Conservation (phyloP, 1,140 invertebrate species). For the Aplysia californica region DNA sequence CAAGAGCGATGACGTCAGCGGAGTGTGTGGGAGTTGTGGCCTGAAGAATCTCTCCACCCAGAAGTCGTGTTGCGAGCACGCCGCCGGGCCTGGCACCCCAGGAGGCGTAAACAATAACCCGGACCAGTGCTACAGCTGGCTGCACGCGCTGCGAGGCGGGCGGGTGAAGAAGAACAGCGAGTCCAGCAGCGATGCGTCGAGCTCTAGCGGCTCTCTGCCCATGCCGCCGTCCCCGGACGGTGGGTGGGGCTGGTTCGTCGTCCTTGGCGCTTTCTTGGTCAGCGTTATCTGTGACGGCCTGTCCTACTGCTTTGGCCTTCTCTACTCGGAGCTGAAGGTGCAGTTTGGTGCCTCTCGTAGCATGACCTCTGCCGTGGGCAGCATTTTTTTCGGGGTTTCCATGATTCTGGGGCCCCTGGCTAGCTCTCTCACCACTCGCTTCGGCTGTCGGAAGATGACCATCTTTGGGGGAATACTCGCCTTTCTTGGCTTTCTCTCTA, state of each 20-base stretch:
- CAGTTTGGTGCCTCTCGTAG: slow-evolving; percentile 88
- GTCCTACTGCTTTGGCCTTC: slow-evolving; percentile 68
- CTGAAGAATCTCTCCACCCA: too few relatives aligned
- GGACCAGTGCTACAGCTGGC: slow-evolving; percentile 20
- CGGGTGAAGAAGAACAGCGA: slow-evolving; percentile 17
- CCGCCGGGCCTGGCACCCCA: too few relatives aligned
- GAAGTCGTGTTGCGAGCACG: too few relatives aligned
- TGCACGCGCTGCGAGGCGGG: background rate
- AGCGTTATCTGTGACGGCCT: slow-evolving; percentile 91
- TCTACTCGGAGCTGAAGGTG: slow-evolving; percentile 77
- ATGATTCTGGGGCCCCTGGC: slow-evolving; percentile 86
- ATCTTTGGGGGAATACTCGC: slow-evolving; percentile 80
- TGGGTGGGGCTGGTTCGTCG: slow-evolving; percentile 83
- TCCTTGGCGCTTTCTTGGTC: slow-evolving; percentile 87
- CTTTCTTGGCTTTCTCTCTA: slow-evolving; percentile 83
- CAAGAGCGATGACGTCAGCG: too few relatives aligned
- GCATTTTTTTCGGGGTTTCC: slow-evolving; percentile 59
- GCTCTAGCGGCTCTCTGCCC: slow-evolving; percentile 32
- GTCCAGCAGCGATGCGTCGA: slow-evolving; percentile 1
- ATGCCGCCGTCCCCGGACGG: slow-evolving; percentile 80
- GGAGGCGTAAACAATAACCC: too few relatives aligned
- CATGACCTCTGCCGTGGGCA: slow-evolving; percentile 82
- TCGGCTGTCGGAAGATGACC: slow-evolving; percentile 84
- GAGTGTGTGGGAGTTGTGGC: too few relatives aligned
- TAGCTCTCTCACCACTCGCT: slow-evolving; percentile 85